Conservation (phyloP, 1,140 invertebrate genomes). For the Lasaia peninsularis region DNA sequence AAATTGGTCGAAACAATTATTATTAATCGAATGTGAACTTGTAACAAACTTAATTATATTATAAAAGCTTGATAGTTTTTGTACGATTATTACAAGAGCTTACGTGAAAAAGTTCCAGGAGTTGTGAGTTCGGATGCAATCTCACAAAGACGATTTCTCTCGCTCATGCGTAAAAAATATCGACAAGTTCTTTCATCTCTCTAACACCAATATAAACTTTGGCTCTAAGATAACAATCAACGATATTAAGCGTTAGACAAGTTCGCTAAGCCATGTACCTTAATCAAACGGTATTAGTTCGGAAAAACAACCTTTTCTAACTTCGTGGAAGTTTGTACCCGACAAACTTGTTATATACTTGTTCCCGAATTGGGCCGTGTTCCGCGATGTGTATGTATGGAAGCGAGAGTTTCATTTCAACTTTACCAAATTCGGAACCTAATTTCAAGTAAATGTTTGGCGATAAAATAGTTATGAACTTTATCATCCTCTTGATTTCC, state of each 20-base stretch:
- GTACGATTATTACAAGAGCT: background rate
- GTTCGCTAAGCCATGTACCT: conserved; percentile 4
- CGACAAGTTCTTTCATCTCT: background rate
- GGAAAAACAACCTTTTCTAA: conserved; percentile 8
- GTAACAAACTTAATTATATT: no score
- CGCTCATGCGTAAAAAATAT: background rate
- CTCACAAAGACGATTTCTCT: background rate
- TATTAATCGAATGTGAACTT: no score
- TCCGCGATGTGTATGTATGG: background rate
- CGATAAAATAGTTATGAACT: background rate
- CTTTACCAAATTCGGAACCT: background rate
- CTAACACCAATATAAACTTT: conserved; percentile 1
- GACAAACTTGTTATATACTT: conserved; percentile 1
- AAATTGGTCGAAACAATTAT: no score
- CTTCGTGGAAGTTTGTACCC: background rate
- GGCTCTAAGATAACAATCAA: conserved; percentile 2
- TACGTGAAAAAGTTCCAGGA: background rate
- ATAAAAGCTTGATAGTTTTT: background rate
- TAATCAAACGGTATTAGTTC: conserved; percentile 9
- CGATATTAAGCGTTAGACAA: conserved; percentile 6
- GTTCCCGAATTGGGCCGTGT: background rate
- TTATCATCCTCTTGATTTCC: background rate
- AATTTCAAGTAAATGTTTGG: background rate
- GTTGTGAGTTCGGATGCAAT: background rate
- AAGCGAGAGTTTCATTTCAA: background rate